phyloP scores from a whole-genome alignment of 1,140 invertebrate genomes.

The Parapsyche elsis region DNA sequence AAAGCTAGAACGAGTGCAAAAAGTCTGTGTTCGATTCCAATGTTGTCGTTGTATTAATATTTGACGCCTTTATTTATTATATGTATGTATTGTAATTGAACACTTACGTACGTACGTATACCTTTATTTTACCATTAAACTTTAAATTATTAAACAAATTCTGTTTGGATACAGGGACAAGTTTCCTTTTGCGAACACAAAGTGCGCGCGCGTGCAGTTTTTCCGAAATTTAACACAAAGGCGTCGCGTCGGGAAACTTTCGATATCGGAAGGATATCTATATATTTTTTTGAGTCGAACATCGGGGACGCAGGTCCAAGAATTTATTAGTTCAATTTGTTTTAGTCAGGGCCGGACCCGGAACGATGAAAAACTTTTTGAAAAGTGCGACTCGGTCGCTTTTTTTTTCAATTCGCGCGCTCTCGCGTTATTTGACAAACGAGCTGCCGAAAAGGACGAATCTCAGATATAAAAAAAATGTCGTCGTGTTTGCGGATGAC shows the following conservation, averaged over 20 bases:
- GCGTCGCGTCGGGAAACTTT: background rate
- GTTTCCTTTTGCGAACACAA: too few relatives aligned
- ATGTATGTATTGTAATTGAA: too few relatives aligned
- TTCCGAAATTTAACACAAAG: background rate
- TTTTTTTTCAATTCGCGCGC: conserved; percentile 25
- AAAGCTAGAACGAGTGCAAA: too few relatives aligned
- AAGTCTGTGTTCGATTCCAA: too few relatives aligned
- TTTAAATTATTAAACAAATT: too few relatives aligned
- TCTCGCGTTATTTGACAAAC: conserved; percentile 30
- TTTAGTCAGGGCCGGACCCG: conserved; percentile 28
- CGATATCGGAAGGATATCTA: background rate
- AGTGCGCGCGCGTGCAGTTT: background rate
- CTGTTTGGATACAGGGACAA: too few relatives aligned
- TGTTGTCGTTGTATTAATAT: too few relatives aligned
- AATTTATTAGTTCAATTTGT: conserved; percentile 39
- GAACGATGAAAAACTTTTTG: conserved; percentile 18
- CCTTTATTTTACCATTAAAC: too few relatives aligned
- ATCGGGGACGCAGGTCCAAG: conserved; percentile 20
- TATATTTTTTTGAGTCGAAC: conserved; percentile 11
- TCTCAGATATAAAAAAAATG: background rate
- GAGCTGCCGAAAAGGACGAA: conserved; percentile 17
- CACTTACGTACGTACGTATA: too few relatives aligned
- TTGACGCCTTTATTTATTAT: too few relatives aligned
- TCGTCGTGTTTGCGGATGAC: conserved; percentile 13
- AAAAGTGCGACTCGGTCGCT: conserved; percentile 32